Evolutionary conservation across 2,113 vertebrate genomes (phyloP), one percentile per base, ranked within the genome.

Genomic region (Ciconia stormi): DNA sequence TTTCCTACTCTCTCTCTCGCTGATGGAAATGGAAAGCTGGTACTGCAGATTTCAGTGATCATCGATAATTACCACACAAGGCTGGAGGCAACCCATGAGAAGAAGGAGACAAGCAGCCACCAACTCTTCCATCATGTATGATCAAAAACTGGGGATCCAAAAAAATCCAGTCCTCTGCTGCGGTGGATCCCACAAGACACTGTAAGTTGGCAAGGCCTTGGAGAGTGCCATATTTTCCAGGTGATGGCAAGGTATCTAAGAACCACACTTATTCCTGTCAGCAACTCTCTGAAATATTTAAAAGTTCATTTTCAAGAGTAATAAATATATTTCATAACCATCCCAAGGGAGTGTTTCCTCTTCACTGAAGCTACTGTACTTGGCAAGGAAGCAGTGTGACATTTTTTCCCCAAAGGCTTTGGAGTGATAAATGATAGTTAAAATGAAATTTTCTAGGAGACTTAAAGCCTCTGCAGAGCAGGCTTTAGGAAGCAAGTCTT

Each of bases 291-390:
- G 58, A 94, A 96, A 96, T 74, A 87, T 79, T 92, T 84, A 89
- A 34, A 95, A 94, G 65, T 92, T 91, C 56, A 18, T 87, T 95
- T 96, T 95, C 52, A 82, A 67, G 67, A 88, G 82, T 72, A 96
- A 95, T 92, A 96, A 92, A 95, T 95, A 86, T 34, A 93, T 95
- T 97, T 95, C 92, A 88, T 91, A 96, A 93, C 67, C 50, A 83
- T 95, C 92, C 80, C 96, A 91, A 85, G 82, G 78, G 92, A 93
- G 44, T 7, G 78, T 73, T 92, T 89, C 74, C 62, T 93, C 78
- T 44, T 82, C 95, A 89, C 27, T 90, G 94, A 94, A 94, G 78
- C 91, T 94, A 62, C 89, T 71, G 87, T 77, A 82, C 81, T 96
- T 95, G 92, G 95, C 87, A 92, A 90, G 56, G 71, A 90, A 94